These are phyloP conservation scores for Mormyrus proboscirostris DNA, from an alignment of 2,797 vertebrate species.

Conservation along the genomic window DNA sequence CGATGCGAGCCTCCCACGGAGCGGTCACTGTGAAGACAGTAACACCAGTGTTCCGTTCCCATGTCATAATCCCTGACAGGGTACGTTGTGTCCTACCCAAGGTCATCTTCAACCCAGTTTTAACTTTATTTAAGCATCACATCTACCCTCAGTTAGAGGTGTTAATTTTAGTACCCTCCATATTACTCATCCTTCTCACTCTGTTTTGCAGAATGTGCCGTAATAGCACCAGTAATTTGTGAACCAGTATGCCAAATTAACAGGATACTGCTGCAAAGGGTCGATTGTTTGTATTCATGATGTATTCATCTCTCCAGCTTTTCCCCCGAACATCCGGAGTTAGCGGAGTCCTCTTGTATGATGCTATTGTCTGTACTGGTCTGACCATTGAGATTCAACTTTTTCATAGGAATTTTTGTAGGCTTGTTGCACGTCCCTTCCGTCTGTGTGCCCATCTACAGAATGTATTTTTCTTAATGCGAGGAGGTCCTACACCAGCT, in stretches of 20 bases:
- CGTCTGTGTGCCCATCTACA: not conserved
- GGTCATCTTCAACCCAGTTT: not conserved
- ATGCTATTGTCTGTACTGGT: not conserved
- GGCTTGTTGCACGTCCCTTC: not conserved
- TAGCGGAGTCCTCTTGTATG: not conserved
- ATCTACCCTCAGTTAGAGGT: not conserved
- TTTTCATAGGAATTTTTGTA: not conserved
- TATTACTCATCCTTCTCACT: not conserved
- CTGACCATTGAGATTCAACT: not conserved
- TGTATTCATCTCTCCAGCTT: not conserved
- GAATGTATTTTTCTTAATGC: not conserved
- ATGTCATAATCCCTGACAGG: not conserved
- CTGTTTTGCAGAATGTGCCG: not conserved
- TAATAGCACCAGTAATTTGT: not conserved
- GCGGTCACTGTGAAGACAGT: not conserved
- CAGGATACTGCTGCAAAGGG: not conserved
- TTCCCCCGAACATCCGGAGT: not conserved
- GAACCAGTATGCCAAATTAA: not conserved
- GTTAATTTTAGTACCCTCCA: not conserved
- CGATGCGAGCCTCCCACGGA: not conserved
- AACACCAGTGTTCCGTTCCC: not conserved
- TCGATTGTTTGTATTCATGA: not conserved
- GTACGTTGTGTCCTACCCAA: not conserved
- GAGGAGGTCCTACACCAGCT: not conserved
- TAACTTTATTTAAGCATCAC: not conserved